Evolutionary conservation across 2,797 vertebrate genomes (phyloP).

Genomic region (Austrolebias charrua): DNA sequence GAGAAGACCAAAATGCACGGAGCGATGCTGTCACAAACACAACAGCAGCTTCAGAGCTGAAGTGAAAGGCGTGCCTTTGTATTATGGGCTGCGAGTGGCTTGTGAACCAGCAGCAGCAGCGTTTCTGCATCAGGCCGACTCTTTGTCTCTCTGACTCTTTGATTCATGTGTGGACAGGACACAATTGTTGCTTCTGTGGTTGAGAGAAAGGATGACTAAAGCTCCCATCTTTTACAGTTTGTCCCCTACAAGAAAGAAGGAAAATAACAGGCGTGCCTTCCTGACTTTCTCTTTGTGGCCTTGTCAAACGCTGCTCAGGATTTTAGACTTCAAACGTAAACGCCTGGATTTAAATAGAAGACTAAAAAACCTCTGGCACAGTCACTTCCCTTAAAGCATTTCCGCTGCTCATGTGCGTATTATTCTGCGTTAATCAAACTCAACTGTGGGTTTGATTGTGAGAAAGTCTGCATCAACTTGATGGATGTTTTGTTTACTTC

Average conservation of each 20-base stretch:
- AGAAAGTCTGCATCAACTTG: conserved; percentile 56
- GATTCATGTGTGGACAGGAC: conserved; percentile 58
- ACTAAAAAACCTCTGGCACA: conserved; percentile 57
- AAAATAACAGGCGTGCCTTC: conserved; percentile 69
- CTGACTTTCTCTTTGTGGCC: conserved; percentile 61
- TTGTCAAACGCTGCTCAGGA: conserved; percentile 58
- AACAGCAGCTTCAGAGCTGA: conserved; percentile 50
- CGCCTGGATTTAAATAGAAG: conserved; percentile 54
- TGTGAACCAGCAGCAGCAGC: conserved; percentile 18
- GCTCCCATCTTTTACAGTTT: conserved; percentile 60
- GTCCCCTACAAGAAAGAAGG: conserved; percentile 57
- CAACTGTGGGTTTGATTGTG: conserved; percentile 41
- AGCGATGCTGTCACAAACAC: conserved; percentile 57
- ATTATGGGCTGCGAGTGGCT: conserved; percentile 51
- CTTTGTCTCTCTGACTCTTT: conserved; percentile 77
- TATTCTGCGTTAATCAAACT: conserved; percentile 65
- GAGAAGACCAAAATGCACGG: conserved; percentile 54
- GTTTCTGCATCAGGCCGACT: conserved; percentile 56
- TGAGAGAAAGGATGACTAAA: conserved; percentile 61
- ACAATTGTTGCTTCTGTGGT: conserved; percentile 72
- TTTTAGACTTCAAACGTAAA: conserved; percentile 57
- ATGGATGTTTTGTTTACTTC: conserved; percentile 67
- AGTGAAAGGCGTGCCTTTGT: conserved; percentile 73
- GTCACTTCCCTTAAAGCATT: conserved; percentile 56
- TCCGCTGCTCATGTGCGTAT: conserved; percentile 62